Evolutionary conservation across 2,888 invertebrate species (phyloP), one percentile per base, ranked within the genome.

Genomic region (Omphaloscelis lunosa): DNA sequence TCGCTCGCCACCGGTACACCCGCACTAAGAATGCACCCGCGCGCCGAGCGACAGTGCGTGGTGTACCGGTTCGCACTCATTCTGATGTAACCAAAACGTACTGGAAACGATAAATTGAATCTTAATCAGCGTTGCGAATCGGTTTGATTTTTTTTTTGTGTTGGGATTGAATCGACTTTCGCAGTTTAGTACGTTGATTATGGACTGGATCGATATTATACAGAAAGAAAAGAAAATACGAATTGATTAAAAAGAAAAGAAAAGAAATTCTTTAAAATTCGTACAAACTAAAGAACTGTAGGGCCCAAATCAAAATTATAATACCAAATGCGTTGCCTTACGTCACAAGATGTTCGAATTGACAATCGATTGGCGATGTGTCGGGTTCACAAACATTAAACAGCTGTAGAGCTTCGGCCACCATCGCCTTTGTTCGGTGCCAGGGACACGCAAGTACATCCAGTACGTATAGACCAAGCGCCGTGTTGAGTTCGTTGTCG

Each of bases 371-470:
- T 93, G 90, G 90, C 90, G 90, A 90, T 88, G 91, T 91, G 91
- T 93, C 89, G 90, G 88, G 90, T 93, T 93, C 94, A 94, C 93
- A 95, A 95, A 96, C 95, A 96, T 93, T 92, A 93, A 96, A 96
- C 96, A 96, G 96, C 96, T 96, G 96, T 95, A 90, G 88, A 85
- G 88, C 85, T 89, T 95, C 94, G 94, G 92, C 88, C 83, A 79
- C 67, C 80, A 80, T 92, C 93, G 95, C 86, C 94, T 95, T 94
- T 95, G 95, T 95, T 94, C 95, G 94, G 85, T 82, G 88, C 80
- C 84, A 83, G 82, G 80, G 86, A 79, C 85, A 83, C 85, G 87
- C 86, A 88, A 89, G 86, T 89, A 89, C 87, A 91, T 82, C 82
- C 83, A 86, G 86, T 88, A 89, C 85, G 89, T 88, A 83, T 79